Conservation (phyloP, 2,113 vertebrate species). For the Chrysochloris asiatica region DNA sequence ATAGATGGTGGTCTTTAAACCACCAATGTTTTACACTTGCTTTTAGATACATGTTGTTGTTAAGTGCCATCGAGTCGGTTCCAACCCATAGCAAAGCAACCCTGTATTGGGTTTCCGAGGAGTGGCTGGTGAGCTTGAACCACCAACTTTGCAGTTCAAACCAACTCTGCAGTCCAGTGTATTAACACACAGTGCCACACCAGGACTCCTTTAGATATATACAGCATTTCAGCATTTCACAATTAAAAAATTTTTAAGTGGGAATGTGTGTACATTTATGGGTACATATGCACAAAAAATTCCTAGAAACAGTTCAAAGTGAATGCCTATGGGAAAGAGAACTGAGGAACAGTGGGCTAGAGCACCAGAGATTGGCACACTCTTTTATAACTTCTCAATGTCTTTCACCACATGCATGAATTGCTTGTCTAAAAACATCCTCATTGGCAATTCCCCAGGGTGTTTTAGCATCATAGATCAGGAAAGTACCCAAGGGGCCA, state of each 20-base stretch:
- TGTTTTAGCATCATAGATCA: conserved; percentile 25
- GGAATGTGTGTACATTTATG: not conserved
- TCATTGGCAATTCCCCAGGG: conserved; percentile 45
- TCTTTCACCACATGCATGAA: conserved; percentile 39
- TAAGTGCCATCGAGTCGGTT: too few species aligned
- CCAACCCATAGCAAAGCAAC: too few species aligned
- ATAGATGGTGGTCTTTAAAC: not conserved
- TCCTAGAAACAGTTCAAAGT: not conserved
- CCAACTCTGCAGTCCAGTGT: too few species aligned
- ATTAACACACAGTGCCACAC: too few species aligned
- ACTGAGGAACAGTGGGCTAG: too few species aligned
- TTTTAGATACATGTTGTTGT: not conserved
- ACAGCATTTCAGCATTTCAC: too few species aligned
- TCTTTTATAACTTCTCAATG: conserved; percentile 15
- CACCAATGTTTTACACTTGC: too few species aligned
- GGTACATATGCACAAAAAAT: not conserved
- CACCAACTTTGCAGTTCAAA: too few species aligned
- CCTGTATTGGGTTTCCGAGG: too few species aligned
- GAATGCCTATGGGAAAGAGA: conserved; percentile 12
- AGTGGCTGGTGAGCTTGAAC: too few species aligned
- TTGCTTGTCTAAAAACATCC: not conserved
- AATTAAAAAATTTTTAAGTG: not conserved
- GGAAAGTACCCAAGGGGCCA: conserved; percentile 52
- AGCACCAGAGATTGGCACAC: not conserved
- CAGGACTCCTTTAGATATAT: too few species aligned